Evolutionary conservation across 2,888 invertebrate genomes (phyloP), one percentile per base, ranked within the genome.

Genomic region (Conchocele bisecta): DNA sequence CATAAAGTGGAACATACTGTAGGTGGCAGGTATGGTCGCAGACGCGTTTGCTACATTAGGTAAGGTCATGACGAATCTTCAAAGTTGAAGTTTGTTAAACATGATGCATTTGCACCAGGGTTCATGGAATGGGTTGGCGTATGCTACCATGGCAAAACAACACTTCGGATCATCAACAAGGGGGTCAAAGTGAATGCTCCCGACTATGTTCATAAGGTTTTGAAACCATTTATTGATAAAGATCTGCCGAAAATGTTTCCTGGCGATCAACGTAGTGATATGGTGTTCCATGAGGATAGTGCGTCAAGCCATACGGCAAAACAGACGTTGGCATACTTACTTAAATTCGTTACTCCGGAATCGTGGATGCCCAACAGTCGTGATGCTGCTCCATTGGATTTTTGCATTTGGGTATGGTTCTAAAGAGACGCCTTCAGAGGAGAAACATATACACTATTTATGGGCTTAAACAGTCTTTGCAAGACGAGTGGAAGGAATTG

Each of bases 231-330:
- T 48, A 5, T 44, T 31, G 28, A 48, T 28, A 17, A 48, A 17
- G 48, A 28, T 48, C n/a, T 48, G 6, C 48, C 28, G 4, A 15
- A 13, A 7, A 5, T 48, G 5, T 28, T 48, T 17, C 48, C 48
- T 4, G 48, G 48, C 29, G 48, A 3, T 31, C 31, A 17, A 4
- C 31, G 29, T 20, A 48, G 48, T 28, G 29, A 33, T 20, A 67
- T 67, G 59, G 29, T 54, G 24, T 67, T 67, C 20, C 53, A 44
- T 26, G 60, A 60, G 50, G 42, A 65, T 31, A 57, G 53, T 39
- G 65, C 57, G 13, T 24, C 39, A 17, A 44, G 53, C 20, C 53
- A 67, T 33, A 46, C 46, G 11, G 22, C 66, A 7, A 58, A 58
- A 66, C 15, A n/a, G 22, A 66, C 59, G 3, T 35, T 42, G 7